A percentile compares a stretch with the other conserved stretches of the same genome.
phyloP scores from a whole-genome alignment of 2,113 vertebrate species.

The Tympanuchus pallidicinctus region DNA sequence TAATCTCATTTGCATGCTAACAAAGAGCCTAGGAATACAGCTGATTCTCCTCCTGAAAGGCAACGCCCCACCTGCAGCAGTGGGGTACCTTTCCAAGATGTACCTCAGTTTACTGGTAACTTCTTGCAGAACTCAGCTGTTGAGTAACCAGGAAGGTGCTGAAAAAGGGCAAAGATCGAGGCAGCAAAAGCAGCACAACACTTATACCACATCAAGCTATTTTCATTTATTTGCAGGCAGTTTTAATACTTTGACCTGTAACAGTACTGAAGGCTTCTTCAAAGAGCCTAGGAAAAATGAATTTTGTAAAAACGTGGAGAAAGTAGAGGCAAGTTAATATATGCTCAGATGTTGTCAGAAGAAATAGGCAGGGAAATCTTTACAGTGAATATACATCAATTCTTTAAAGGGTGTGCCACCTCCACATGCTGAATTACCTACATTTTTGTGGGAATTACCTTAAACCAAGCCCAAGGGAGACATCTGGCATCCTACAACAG shows the following conservation, averaged over 20 bases:
- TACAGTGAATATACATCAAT: neutral
- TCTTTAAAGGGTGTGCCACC: neutral
- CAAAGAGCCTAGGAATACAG: neutral
- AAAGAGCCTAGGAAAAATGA: neutral
- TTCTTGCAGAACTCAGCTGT: neutral
- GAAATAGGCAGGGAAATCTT: constrained; percentile 11
- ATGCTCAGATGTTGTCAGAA: neutral
- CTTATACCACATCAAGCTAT: neutral
- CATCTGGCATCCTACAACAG: neutral
- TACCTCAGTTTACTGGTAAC: neutral
- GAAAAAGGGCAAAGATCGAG: neutral
- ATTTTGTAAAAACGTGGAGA: neutral
- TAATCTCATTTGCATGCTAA: neutral
- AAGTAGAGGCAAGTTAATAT: neutral
- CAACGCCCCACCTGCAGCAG: neutral
- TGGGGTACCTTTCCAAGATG: neutral
- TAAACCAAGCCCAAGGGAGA: constrained; percentile 35
- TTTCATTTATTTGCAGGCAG: neutral
- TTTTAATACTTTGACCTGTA: neutral
- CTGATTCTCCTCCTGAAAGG: neutral
- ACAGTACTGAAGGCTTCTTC: neutral
- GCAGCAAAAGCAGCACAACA: neutral
- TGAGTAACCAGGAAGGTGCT: neutral
- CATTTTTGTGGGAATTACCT: constrained; percentile 11
- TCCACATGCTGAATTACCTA: constrained; percentile 40